Conservation (phyloP, 2,888 invertebrate species). For the Drosophila nr. perissopoda region DNA sequence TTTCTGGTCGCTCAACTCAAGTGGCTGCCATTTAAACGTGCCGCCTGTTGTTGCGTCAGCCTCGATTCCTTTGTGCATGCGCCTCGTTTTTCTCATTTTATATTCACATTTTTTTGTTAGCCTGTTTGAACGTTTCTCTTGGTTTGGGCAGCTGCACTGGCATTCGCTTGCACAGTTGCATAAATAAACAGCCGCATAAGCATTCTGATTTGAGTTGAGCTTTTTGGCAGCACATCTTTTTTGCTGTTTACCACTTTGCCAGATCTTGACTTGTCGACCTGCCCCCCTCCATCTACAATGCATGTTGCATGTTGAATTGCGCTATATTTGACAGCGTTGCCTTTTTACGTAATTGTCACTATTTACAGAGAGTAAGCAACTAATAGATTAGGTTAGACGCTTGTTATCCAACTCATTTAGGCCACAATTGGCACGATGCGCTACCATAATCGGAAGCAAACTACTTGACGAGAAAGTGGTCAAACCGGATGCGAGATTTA, state of each 20-base stretch:
- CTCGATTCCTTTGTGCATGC: not conserved
- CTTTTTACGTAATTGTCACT: not conserved
- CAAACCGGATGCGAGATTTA: not conserved
- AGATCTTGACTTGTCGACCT: not conserved
- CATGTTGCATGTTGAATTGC: not conserved
- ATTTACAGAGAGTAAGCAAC: not conserved
- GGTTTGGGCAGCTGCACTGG: slow-evolving; percentile 8
- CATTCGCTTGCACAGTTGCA: not conserved
- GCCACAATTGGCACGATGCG: not conserved
- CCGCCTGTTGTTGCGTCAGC: not conserved
- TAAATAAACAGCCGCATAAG: slow-evolving; percentile 6
- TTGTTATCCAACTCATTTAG: not conserved
- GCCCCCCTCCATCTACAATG: not conserved
- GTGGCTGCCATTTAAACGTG: slow-evolving; percentile 50
- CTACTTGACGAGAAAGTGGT: not conserved
- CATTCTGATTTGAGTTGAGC: not conserved
- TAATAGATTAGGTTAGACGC: not conserved
- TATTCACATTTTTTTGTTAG: not conserved
- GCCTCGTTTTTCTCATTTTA: not conserved
- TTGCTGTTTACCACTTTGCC: not conserved
- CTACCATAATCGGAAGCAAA: not conserved
- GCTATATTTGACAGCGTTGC: not conserved
- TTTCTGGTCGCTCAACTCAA: slow-evolving; percentile 60
- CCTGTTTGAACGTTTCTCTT: not conserved
- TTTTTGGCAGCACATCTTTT: not conserved